Evolutionary conservation across 2,797 vertebrate genomes (phyloP).

Genomic region (Clarias fuscus): DNA sequence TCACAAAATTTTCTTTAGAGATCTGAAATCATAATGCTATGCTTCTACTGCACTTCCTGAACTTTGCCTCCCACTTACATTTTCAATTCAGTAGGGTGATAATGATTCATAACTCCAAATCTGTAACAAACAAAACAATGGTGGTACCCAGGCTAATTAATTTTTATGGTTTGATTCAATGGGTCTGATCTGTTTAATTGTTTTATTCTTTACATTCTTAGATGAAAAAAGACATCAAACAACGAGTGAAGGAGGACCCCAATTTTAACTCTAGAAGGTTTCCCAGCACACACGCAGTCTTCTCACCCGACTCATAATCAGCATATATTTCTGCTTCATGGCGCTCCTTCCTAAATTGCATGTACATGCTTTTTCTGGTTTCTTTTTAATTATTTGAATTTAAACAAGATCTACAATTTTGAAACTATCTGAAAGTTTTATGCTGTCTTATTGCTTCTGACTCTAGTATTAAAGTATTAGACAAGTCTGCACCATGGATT

Average conservation of each 20-base stretch:
- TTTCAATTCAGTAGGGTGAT: neutral
- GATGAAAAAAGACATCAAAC: constrained; percentile 87
- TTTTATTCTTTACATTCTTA: constrained; percentile 55
- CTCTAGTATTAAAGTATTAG: constrained; percentile 15
- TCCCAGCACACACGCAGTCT: constrained; percentile 84
- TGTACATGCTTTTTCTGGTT: constrained; percentile 36
- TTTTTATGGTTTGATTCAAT: neutral
- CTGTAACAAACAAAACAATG: neutral
- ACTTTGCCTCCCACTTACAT: neutral
- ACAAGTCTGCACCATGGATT: neutral
- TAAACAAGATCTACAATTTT: constrained; percentile 28
- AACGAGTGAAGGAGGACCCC: constrained; percentile 83
- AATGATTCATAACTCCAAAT: neutral
- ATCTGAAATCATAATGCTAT: neutral
- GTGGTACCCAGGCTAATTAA: neutral
- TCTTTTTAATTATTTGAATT: constrained; percentile 43
- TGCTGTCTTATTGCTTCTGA: neutral
- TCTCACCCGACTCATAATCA: constrained; percentile 80
- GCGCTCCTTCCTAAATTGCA: neutral
- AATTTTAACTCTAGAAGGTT: constrained; percentile 86
- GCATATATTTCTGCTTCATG: constrained; percentile 31
- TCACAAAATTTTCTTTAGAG: neutral
- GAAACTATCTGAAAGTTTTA: constrained; percentile 7
- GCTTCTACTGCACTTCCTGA: neutral
- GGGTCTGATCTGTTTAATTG: neutral